Evolutionary conservation across 2,888 invertebrate genomes (phyloP), one percentile per base, ranked within the genome.

Genomic region (Apodemia zela): DNA sequence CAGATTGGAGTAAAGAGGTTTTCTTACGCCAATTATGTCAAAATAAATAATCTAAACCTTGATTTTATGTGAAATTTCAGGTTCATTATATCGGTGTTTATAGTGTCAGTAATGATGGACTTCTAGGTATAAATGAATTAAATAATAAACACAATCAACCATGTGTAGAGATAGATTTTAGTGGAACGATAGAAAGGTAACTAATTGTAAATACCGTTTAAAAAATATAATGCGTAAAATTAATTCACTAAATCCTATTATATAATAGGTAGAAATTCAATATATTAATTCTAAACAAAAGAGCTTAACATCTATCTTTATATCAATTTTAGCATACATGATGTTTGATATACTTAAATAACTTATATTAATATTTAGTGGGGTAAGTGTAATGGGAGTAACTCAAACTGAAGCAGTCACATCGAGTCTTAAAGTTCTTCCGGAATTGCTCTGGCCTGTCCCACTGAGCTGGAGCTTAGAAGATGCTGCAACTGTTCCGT

Each of bases 301-400:
- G 2, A 21, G 21, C 21, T 21, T 51, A 11, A 7, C 29, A 8
- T 25, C 21, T 15, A 3, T 2, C 8, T 3, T 21, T 35, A 57
- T 8, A 15, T 13, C 2, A 21, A 21, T 1, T 21, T 21, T 21
- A 21, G 21, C 21, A 21, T 21, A 21, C 2, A 21, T 1, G 21
- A 21, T 21, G 21, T 21, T 15, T 38, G 61, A 18, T 8, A 1
- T 21, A 21, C 21, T 21, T 33, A 38, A 42, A 63, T 13, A 51
- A 7, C 49, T 58, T 35, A 51, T 1, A 42, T 11, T 3, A 0
- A 57, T n/a, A 62, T 54, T 3, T 17, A 54, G 42, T 35, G 94
- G 94, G 0, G 78, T 85, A 17, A 87, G 92, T 4, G 89, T 94
- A 1, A 95, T 95, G 95, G 96, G 96, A 2, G 74, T 95, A 62